These are phyloP conservation scores for Chamaetylas fuelleborni DNA, from an alignment of 2,113 vertebrate species.

Conservation along the genomic window DNA sequence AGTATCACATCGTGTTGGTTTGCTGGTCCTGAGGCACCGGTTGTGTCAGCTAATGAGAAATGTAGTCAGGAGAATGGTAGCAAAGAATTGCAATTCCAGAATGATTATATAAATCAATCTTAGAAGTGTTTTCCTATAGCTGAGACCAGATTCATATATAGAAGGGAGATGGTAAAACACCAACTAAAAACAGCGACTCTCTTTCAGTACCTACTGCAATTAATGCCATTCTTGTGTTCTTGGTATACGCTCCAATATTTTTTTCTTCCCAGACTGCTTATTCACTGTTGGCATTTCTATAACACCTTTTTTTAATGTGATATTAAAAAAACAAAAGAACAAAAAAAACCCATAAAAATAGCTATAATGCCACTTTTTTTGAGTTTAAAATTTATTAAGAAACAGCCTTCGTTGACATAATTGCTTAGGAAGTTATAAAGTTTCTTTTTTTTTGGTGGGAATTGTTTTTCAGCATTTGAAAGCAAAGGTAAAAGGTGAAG, in stretches of 20 bases:
- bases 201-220: background rate
- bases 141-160: background rate
- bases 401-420: background rate
- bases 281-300: background rate
- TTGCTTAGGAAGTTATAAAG: background rate
- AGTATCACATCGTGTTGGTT: background rate
- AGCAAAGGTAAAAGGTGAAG: background rate
- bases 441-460: background rate
- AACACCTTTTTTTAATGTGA: background rate
- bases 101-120: background rate
- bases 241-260: background rate
- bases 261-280: background rate
- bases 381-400: background rate
- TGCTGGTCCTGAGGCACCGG: background rate
- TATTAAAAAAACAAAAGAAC: background rate
- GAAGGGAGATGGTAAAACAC: background rate
- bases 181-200: background rate
- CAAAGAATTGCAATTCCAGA: background rate
- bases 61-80: background rate
- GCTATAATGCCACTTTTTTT: background rate
- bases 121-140: background rate
- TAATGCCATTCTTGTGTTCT: background rate
- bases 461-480: background rate
- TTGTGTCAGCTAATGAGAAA: background rate
- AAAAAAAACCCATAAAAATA: background rate